Evolutionary conservation across 1,140 invertebrate genomes (phyloP).

Genomic region (Drosophila ananassae): DNA sequence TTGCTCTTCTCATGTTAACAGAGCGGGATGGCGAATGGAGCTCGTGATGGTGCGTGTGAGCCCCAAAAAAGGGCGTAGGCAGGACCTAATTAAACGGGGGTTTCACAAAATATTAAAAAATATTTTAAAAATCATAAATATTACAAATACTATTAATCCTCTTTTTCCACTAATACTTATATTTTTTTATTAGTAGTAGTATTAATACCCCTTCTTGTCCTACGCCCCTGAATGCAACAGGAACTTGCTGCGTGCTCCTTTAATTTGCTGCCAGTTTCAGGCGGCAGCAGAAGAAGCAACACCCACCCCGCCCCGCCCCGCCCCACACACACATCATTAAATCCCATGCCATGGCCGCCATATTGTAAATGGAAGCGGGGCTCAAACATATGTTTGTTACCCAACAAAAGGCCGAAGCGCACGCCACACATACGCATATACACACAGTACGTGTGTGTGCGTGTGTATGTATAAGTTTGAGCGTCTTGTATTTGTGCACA

Average conservation of each 20-base stretch:
- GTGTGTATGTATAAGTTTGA: background rate
- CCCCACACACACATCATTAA: conserved; percentile 17
- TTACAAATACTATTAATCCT: background rate
- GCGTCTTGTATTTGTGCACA: conserved; percentile 3
- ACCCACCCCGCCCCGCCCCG: background rate
- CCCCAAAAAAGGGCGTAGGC: background rate
- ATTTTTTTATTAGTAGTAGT: background rate
- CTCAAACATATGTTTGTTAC: conserved; percentile 73
- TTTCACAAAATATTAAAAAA: background rate
- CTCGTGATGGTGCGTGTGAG: background rate
- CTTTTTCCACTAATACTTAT: background rate
- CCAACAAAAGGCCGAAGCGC: conserved; percentile 31
- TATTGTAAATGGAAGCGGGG: conserved; percentile 70
- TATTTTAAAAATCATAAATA: background rate
- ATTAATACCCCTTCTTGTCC: background rate
- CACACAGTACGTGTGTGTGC: background rate
- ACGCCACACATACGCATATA: conserved; percentile 14
- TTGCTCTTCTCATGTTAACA: background rate
- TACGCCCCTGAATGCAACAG: background rate
- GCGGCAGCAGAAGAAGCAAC: conserved; percentile 16
- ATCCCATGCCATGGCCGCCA: conserved; percentile 42
- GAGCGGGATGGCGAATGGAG: conserved; percentile 16
- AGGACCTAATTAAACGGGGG: background rate
- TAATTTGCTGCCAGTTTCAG: conserved; percentile 57
- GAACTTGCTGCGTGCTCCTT: conserved; percentile 38